phyloP scores from a whole-genome alignment of 2,888 invertebrate species.

The Eilema sororculum region DNA sequence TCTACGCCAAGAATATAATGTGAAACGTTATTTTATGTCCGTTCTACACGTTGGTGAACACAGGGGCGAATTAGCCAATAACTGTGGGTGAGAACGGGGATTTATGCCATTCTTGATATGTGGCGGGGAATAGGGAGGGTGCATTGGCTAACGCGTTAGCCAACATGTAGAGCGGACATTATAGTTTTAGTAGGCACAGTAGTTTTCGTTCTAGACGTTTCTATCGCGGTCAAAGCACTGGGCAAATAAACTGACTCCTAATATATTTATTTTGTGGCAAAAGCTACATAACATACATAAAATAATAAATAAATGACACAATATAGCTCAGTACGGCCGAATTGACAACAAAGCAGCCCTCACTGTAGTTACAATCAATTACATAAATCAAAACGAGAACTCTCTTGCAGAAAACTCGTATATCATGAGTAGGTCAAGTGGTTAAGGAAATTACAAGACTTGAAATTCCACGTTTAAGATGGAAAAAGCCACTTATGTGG shows the following conservation, averaged over 20 bases:
- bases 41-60: no score
- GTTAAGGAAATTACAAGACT: conserved; percentile 1
- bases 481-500: not conserved
- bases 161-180: not conserved
- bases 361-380: not conserved
- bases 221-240: no score
- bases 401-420: conserved; percentile 2
- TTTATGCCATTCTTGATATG: no score
- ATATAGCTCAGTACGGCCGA: not conserved
- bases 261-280: no score
- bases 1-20: not conserved
- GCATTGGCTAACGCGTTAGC: no score
- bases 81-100: no score
- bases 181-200: not conserved
- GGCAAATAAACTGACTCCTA: no score
- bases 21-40: not conserved
- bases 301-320: no score
- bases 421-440: conserved; percentile 1
- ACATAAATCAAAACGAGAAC: not conserved
- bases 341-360: not conserved
- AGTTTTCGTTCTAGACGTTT: no score
- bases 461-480: not conserved
- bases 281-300: no score
- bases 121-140: no score
- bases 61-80: no score